Evolutionary conservation across 2,113 vertebrate genomes (phyloP), one percentile per base, ranked within the genome.

Genomic region (Rana temporaria): DNA sequence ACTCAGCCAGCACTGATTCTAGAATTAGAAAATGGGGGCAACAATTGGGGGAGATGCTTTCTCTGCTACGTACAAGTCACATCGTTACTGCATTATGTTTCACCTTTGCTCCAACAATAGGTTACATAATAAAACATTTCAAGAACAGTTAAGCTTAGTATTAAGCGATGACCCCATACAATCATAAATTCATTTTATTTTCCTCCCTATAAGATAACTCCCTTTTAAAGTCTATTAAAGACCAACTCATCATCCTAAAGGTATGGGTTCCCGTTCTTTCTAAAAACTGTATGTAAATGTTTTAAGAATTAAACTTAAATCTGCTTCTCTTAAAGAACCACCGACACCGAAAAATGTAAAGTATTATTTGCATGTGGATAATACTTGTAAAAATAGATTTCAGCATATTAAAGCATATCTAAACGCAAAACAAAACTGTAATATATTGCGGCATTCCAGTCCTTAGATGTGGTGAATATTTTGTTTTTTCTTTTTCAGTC

Each of bases 91-190:
- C 19, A 17, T 38, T 63, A 24, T 2, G 30, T 19, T 19, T 68
- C 19, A 68, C 19, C 34, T 48, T 68, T 63, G 60, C 60, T 63
- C 60, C 20, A 24, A 22, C 20, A 63, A 63, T 24, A 52, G 3
- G 12, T 8, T 42, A 8, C 42, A 69, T 52, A 24, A 42, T 69
- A 69, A 69, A 38, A 14, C 7, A 20, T 9, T 14, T 69, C 38
- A 69, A 48, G 34, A 69, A 69, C 67, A 69, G 67, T 60, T 76
- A 62, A 60, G 53, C 72, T 75, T 75, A n/a, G 30, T 20, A 75
- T 60, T 75, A 60, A 75, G 18, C 32, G 19, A 53, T 75, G 19
- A 55, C 30, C 53, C 18, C 20, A 19, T 74, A 18, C 26, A n/a
- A 32, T 34, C 71, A 53, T 57, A 74, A 57, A 74, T 74, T 59